These are phyloP conservation scores for Electrona antarctica DNA, from an alignment of 2,113 vertebrate genomes.

Conservation along the genomic window DNA sequence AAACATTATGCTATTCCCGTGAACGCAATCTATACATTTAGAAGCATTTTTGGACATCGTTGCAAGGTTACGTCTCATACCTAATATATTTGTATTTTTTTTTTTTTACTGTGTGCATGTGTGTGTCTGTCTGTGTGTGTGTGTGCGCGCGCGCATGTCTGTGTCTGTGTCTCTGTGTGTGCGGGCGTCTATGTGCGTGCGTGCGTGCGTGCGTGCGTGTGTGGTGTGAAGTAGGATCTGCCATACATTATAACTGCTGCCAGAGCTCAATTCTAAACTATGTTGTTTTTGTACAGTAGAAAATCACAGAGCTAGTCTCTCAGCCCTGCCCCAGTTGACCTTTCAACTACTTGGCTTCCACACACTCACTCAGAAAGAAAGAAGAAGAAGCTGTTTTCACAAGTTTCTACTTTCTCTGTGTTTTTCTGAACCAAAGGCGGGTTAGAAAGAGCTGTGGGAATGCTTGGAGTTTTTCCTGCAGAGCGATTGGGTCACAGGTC, in stretches of 20 bases:
- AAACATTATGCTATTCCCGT: constrained; percentile 9
- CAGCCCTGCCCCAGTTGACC: constrained; percentile 20
- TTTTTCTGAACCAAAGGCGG: not conserved
- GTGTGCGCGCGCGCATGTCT: constrained; percentile 12
- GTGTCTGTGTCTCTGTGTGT: not conserved
- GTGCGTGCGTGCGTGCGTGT: constrained; percentile 5
- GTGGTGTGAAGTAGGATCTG: constrained; percentile 6
- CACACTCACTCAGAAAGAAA: constrained; percentile 13
- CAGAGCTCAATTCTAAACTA: not conserved
- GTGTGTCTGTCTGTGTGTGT: constrained; percentile 2
- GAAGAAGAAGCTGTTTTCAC: not conserved
- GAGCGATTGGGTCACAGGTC: constrained; percentile 4
- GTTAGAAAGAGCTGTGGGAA: not conserved
- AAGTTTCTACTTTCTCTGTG: constrained; percentile 7
- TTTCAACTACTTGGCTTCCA: constrained; percentile 36
- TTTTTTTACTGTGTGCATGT: not conserved
- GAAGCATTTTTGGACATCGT: constrained; percentile 7
- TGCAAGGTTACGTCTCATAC: not conserved
- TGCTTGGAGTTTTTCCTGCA: not conserved
- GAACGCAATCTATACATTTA: constrained; percentile 33
- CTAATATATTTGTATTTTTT: not conserved
- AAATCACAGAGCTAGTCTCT: constrained; percentile 16
- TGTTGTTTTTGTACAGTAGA: constrained; percentile 9
- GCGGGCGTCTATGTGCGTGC: not conserved
- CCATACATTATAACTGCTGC: not conserved